A percentile compares a stretch with the other conserved stretches of the same genome.
Evolutionary conservation across 30 jellyfish, hydroid and myxozoan genomes (phyloP).

Genomic region (Aurelia aurita complex sp. Pacific): DNA sequence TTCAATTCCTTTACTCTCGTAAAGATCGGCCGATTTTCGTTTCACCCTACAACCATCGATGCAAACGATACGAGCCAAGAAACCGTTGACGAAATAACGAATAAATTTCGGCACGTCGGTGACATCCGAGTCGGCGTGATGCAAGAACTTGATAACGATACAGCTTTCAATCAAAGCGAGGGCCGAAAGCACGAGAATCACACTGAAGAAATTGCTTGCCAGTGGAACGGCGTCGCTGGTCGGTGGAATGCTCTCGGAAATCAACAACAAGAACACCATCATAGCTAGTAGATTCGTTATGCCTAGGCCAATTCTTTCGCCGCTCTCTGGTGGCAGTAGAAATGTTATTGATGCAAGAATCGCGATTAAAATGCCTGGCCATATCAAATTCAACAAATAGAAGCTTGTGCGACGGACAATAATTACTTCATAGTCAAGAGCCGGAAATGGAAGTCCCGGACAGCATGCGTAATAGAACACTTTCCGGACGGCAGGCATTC

Average conservation of each 20-base stretch:
- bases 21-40: constrained; percentile 4
- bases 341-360: constrained; percentile 71
- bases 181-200: constrained; percentile 66
- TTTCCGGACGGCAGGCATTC: constrained; percentile 44
- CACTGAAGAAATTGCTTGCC: constrained; percentile 63
- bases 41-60: constrained; percentile 25
- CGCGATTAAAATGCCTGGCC: constrained; percentile 82
- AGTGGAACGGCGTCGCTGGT: constrained; percentile 78
- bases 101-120: constrained; percentile 48
- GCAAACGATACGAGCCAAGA: constrained; percentile 55
- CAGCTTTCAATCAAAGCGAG: constrained; percentile 59
- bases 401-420: constrained; percentile 69
- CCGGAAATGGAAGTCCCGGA: constrained; percentile 71
- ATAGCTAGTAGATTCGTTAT: constrained; percentile 67
- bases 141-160: constrained; percentile 48
- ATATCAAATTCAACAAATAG: constrained; percentile 74
- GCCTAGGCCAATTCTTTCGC: constrained; percentile 80
- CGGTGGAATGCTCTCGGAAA: constrained; percentile 77
- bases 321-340: constrained; percentile 87
- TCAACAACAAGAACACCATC: constrained; percentile 68
- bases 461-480: constrained; percentile 49
- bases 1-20: constrained; percentile 40
- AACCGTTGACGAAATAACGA: constrained; percentile 39
- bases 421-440: constrained; percentile 45
- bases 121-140: constrained; percentile 28